A percentile compares a stretch with the other conserved stretches of the same genome.
Evolutionary conservation across 2,113 vertebrate species (phyloP).

Genomic region (Eudyptes chrysolophus): DNA sequence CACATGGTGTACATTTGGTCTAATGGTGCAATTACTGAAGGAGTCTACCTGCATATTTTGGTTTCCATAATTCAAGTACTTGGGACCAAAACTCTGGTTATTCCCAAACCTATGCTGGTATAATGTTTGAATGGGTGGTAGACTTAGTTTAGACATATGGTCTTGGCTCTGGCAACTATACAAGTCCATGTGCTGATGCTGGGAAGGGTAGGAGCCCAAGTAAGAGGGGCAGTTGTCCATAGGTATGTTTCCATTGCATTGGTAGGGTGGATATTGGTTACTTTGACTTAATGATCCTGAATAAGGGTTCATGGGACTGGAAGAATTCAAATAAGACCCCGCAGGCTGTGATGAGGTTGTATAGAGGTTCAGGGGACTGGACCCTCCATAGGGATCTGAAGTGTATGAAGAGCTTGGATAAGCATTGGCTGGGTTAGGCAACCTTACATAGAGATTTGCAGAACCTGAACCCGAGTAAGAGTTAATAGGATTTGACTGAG

Average conservation of each 20-base stretch:
- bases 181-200: constrained; percentile 84
- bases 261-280: constrained; percentile 83
- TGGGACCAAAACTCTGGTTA: constrained; percentile 80
- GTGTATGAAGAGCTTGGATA: constrained; percentile 82
- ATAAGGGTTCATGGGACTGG: constrained; percentile 79
- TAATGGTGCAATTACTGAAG: constrained; percentile 79
- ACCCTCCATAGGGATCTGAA: constrained; percentile 79
- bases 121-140: constrained; percentile 80
- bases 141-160: constrained; percentile 70
- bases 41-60: constrained; percentile 84
- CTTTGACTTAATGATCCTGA: constrained; percentile 77
- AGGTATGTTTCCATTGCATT: constrained; percentile 86
- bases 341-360: constrained; percentile 77
- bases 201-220: constrained; percentile 79
- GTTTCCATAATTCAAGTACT: constrained; percentile 85
- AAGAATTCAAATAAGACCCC: constrained; percentile 86
- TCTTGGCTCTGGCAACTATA: constrained; percentile 84
- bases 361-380: constrained; percentile 78
- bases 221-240: constrained; percentile 82
- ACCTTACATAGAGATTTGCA: constrained; percentile 77
- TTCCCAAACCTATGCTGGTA: constrained; percentile 87
- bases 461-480: constrained; percentile 77
- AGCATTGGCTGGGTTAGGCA: constrained; percentile 74
- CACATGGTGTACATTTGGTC: constrained; percentile 75
- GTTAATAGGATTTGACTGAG: constrained; percentile 74